These are phyloP conservation scores for Microctonus aethiopoides DNA, from an alignment of 2,888 invertebrate genomes.

Conservation along the genomic window DNA sequence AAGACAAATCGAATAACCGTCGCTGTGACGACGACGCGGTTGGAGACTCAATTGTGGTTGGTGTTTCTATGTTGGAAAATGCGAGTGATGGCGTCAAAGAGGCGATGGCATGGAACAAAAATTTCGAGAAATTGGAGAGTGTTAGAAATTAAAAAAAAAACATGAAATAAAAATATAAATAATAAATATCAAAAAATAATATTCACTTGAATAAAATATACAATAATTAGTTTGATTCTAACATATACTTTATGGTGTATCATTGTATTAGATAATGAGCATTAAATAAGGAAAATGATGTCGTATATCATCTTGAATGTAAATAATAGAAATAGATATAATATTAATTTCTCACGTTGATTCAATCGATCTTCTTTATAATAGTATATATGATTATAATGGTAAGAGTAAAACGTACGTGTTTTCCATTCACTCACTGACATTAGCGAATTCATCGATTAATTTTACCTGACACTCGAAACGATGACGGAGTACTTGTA, in stretches of 20 bases:
- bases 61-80: constrained; percentile 22
- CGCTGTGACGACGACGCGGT: constrained; percentile 28
- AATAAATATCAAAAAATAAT: too few relatives aligned
- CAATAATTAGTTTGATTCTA: too few relatives aligned
- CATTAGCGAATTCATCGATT: constrained; percentile 22
- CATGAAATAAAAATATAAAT: background rate
- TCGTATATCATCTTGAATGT: background rate
- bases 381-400: background rate
- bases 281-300: too few relatives aligned
- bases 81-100: constrained; percentile 22
- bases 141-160: background rate
- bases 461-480: constrained; percentile 29
- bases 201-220: background rate
- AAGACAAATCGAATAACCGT: constrained; percentile 29
- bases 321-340: background rate
- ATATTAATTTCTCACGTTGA: constrained; percentile 2
- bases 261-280: too few relatives aligned
- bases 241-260: too few relatives aligned
- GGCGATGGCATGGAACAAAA: constrained; percentile 15
- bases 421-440: constrained; percentile 24
- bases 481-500: constrained; percentile 29
- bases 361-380: constrained; percentile 21
- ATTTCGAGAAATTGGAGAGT: constrained; percentile 22
- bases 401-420: constrained; percentile 4
- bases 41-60: constrained; percentile 18